Percentiles rank a stretch among this genome's conserved stretches.
These are phyloP conservation scores for Dascyllus trimaculatus DNA, from an alignment of 2,113 vertebrate genomes.

Conservation along the genomic window DNA sequence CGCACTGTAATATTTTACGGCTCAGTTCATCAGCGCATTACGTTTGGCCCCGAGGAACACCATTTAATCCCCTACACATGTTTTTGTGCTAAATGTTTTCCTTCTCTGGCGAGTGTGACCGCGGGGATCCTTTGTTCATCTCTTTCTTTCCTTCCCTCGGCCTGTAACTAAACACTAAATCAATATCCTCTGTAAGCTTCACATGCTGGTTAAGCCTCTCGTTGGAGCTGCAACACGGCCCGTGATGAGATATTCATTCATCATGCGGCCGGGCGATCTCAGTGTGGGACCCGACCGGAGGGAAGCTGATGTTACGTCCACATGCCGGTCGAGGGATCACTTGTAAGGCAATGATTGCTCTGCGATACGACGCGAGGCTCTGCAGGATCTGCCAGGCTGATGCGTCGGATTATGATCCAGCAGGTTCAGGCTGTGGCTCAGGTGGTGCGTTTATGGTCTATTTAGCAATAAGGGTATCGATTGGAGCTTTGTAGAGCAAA, in stretches of 20 bases:
- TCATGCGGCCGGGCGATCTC: conserved; percentile 29
- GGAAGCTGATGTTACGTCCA: conserved; percentile 45
- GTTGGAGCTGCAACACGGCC: conserved; percentile 14
- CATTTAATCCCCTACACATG: conserved; percentile 13
- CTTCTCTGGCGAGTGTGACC: conserved; percentile 34
- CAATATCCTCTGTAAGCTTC: conserved; percentile 50
- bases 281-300: conserved; percentile 17
- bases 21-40: background rate
- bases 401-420: background rate
- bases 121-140: conserved; percentile 22
- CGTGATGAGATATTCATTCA: conserved; percentile 49
- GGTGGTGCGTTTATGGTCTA: background rate
- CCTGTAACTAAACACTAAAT: conserved; percentile 56
- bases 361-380: background rate
- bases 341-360: conserved; percentile 15
- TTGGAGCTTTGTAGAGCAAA: background rate
- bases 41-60: background rate
- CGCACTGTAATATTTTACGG: background rate
- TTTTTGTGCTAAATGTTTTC: conserved; percentile 21
- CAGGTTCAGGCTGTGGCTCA: conserved; percentile 9
- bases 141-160: background rate
- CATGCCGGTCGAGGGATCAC: conserved; percentile 18
- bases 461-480: conserved; percentile 35
- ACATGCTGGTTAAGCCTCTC: conserved; percentile 34
- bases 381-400: background rate